phyloP scores from a whole-genome alignment of 2,797 vertebrate species.

The Hephaestus fuliginosus region DNA sequence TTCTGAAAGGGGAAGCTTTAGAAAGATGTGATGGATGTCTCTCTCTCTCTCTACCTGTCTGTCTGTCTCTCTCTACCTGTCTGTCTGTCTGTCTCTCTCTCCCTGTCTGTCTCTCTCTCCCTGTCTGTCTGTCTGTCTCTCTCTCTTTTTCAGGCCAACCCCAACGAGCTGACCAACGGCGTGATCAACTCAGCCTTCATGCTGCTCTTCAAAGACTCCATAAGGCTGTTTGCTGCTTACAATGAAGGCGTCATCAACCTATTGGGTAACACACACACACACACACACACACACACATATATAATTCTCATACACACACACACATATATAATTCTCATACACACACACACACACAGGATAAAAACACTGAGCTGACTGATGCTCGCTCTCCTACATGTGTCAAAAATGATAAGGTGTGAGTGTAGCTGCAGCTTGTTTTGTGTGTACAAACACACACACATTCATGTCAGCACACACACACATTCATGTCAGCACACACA shows the following conservation, averaged over 20 bases:
- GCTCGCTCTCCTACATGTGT: conserved; percentile 6
- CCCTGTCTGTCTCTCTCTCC: background rate
- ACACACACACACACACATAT: conserved; percentile 14
- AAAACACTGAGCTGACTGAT: background rate
- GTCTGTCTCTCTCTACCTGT: background rate
- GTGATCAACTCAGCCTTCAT: conserved; percentile 97
- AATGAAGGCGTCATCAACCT: conserved; percentile 98
- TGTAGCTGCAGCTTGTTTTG: conserved; percentile 13
- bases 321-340: too few relatives aligned
- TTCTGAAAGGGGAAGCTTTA: background rate
- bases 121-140: background rate
- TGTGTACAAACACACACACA: background rate
- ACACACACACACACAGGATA: background rate
- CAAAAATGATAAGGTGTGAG: conserved; percentile 24
- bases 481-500: background rate
- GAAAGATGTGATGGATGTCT: conserved; percentile 24
- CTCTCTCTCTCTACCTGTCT: background rate
- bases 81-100: background rate
- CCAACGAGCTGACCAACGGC: conserved; percentile 94
- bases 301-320: conserved; percentile 9
- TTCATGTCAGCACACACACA: conserved; percentile 5
- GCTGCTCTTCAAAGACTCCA: conserved; percentile 98
- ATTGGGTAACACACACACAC: conserved; percentile 86
- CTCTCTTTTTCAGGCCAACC: conserved; percentile 87
- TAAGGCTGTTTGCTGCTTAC: conserved; percentile 96